Base-by-base conservation (phyloP, 1,140 invertebrate species). In the Conopomorpha cramerella region DNA sequence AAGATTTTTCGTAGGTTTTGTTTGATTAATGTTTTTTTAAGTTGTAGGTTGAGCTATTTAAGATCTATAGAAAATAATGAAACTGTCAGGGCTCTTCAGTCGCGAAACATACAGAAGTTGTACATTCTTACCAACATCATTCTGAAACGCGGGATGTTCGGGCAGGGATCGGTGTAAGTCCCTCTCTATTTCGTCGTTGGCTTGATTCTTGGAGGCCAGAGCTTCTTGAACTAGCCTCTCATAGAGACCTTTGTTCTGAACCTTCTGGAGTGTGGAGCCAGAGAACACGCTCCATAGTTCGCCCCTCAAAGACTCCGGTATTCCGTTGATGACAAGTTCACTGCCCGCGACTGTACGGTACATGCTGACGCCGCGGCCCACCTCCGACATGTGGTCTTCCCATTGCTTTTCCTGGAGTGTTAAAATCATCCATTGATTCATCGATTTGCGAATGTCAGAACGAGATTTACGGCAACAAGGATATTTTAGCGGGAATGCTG, bases 71-170 rank as follows among this genome's bases (percentile, higher is more conserved):
- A n/a, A n/a, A n/a, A n/a, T n/a, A n/a, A n/a, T n/a, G n/a, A n/a
- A n/a, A n/a, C n/a, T n/a, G n/a, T n/a, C n/a, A n/a, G n/a, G n/a
- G n/a, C n/a, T n/a, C n/a, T n/a, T n/a, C n/a, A n/a, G n/a, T n/a
- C n/a, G n/a, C n/a, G n/a, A n/a, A n/a, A n/a, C n/a, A 25, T 25
- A 7, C n/a, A n/a, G 6, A 6, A 25, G 6, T 26, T 17, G 23
- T 17, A 16, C 3, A 23, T 12, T 55, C 62, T 55, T 41, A 61
- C 86, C 86, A 28, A 87, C 79, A 28, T 91, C 85, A 37, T 86
- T 88, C 66, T 99, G 96, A 68, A 98, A 99, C 0, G 96, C 97
- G 3, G 93, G 93, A 84, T 99, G 96, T 78, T 99, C 97, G 0
- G 97, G 97, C 34, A 99, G 77, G 2, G 96, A 98, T 38, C 96